phyloP scores from a whole-genome alignment of 2,888 invertebrate species.

The Caenorhabditis uteleia region DNA sequence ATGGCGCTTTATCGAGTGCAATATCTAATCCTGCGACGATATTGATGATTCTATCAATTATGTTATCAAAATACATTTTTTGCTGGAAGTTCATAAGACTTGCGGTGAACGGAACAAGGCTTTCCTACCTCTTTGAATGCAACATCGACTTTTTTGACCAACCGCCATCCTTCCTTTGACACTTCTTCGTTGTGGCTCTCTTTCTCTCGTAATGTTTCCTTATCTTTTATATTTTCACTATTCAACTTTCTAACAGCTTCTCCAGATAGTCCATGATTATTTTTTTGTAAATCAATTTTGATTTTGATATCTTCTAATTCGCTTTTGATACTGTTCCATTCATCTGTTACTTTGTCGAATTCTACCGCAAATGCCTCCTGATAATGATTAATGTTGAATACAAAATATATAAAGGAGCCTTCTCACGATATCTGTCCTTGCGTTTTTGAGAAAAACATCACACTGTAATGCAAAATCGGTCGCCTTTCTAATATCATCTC shows the following conservation, averaged over 20 bases:
- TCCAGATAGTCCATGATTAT: slow-evolving; percentile 20
- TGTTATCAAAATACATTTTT: neutral
- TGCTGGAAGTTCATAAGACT: neutral
- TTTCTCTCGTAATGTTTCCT: neutral
- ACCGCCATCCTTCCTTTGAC: neutral
- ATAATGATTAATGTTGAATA: neutral
- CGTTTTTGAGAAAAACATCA: neutral
- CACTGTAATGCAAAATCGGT: neutral
- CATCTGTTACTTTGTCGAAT: neutral
- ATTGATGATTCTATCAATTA: neutral
- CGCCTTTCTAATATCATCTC: slow-evolving; percentile 23
- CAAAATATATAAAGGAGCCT: neutral
- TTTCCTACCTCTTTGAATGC: neutral
- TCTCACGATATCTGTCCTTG: neutral
- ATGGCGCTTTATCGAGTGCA: neutral
- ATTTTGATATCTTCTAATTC: slow-evolving; percentile 9
- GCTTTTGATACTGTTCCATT: neutral
- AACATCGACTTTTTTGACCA: neutral
- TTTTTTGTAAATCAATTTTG: slow-evolving; percentile 15
- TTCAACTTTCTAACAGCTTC: slow-evolving; percentile 27
- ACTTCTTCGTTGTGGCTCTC: neutral
- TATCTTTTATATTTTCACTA: slow-evolving; percentile 7
- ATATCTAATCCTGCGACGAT: neutral
- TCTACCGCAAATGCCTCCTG: neutral
- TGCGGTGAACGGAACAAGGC: neutral